Evolutionary conservation across 2,888 invertebrate genomes (phyloP), one percentile per base, ranked within the genome.

Genomic region (Lasius fuliginosus): DNA sequence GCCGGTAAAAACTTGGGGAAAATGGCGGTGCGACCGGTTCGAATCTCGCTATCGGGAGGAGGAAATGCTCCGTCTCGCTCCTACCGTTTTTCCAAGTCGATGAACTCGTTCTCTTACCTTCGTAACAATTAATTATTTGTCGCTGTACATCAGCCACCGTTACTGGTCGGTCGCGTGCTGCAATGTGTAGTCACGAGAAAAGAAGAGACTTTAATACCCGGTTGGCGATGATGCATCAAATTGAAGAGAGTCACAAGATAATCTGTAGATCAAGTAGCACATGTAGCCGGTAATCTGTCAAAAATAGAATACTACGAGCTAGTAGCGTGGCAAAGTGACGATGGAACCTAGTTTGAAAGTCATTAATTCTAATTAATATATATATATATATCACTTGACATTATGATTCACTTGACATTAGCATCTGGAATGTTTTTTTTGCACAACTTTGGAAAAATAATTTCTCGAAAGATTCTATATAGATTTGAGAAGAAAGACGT

Each of bases 1-100:
- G 53, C 65, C 81, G 82, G 85, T 83, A 90, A 90, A 91, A 90
- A 90, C 86, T 87, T 87, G 89, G 84, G 42, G 89, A 92, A 91
- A 90, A 91, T 90, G 73, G 87, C 81, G 77, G 84, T 83, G 74
- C 89, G 91, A 92, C 92, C 92, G 92, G 92, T 92, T 92, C 90
- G 90, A 89, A 91, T 92, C 91, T 92, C 89, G 91, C 86, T 91
- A 91, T 92, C 91, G 88, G 85, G 85, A 84, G 82, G 15, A 89
- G 89, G 88, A 90, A 89, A 89, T 9, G 56, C 79, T 46, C 42
- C 33, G 46, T 67, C 67, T 65, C 46, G 68, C 53, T 49, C 46
- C 23, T 27, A 27, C 12, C 33, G 73, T 60, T 81, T 81, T 81
- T 73, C 79, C 46, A 81, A 46, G 40, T 15, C 53, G 46, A 33